Percentiles rank a stretch among this genome's conserved stretches.
Conservation (phyloP, 2,797 vertebrate species). For the Streptopelia turtur region DNA sequence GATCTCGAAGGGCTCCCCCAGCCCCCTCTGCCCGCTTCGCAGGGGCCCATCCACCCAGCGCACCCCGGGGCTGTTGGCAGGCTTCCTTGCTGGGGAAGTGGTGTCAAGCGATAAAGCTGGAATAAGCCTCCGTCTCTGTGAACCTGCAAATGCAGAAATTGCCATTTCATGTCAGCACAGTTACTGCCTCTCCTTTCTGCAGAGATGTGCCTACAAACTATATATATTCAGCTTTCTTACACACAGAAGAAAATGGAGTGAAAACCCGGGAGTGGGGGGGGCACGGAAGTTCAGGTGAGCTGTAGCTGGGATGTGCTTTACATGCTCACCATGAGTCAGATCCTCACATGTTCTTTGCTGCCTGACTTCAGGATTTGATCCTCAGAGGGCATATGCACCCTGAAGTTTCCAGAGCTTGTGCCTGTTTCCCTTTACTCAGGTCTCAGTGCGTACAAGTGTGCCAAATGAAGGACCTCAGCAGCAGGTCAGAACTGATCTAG, state of each 20-base stretch:
- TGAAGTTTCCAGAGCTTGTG: neutral
- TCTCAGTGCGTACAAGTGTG: neutral
- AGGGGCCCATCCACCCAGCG: conserved; percentile 92
- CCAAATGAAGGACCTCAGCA: neutral
- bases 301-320: neutral
- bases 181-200: neutral
- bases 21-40: conserved; percentile 83
- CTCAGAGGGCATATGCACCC: neutral
- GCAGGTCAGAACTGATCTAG: neutral
- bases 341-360: neutral
- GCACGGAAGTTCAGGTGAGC: neutral
- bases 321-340: neutral
- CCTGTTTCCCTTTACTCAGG: neutral
- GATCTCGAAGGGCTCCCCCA: conserved; percentile 92
- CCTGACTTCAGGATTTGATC: neutral
- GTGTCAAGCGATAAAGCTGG: conserved; percentile 88
- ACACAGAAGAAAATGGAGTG: rapidly evolving
- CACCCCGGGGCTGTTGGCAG: conserved; percentile 79
- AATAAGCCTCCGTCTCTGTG: conserved; percentile 87
- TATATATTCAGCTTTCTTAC: neutral
- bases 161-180: neutral
- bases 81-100: conserved; percentile 81
- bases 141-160: conserved; percentile 73
- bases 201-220: neutral
- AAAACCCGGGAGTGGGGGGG: neutral